These are phyloP conservation scores for Zele albiditarsus DNA, from an alignment of 2,888 invertebrate species.

Conservation along the genomic window DNA sequence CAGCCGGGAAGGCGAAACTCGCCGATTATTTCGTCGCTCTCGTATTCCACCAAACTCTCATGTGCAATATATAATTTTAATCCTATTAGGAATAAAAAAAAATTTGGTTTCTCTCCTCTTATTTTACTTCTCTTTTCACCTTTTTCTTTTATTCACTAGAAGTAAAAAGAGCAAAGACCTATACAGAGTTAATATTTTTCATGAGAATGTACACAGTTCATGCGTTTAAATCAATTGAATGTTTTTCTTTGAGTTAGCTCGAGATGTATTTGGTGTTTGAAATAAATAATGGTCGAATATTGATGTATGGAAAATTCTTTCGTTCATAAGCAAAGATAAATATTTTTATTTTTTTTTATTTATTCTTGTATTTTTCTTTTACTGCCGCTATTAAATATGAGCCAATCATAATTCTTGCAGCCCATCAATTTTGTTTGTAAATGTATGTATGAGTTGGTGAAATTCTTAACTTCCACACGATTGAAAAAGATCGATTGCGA, in stretches of 20 bases:
- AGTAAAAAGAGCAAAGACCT: no score
- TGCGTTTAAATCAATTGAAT: no score
- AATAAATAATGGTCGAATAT: no score
- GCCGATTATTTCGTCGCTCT: neutral
- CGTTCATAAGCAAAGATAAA: no score
- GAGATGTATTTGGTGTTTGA: no score
- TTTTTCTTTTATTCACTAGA: neutral
- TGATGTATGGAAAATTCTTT: no score
- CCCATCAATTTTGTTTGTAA: neutral
- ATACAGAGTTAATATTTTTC: no score
- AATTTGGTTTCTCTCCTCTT: neutral
- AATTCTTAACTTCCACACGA: neutral
- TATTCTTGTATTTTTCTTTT: no score
- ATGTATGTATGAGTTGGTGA: neutral
- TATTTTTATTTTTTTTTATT: no score
- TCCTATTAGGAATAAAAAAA: neutral
- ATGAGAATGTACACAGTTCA: no score
- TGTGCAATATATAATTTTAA: neutral
- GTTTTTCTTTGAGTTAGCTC: no score
- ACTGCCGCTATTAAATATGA: neutral
- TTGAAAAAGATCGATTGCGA: conserved; percentile 7
- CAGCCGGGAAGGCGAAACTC: neutral
- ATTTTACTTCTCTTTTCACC: neutral
- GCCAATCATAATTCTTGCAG: neutral
- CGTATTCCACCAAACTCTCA: neutral